Conservation (phyloP, 2,113 vertebrate genomes). For the Oreochromis spilurus region DNA sequence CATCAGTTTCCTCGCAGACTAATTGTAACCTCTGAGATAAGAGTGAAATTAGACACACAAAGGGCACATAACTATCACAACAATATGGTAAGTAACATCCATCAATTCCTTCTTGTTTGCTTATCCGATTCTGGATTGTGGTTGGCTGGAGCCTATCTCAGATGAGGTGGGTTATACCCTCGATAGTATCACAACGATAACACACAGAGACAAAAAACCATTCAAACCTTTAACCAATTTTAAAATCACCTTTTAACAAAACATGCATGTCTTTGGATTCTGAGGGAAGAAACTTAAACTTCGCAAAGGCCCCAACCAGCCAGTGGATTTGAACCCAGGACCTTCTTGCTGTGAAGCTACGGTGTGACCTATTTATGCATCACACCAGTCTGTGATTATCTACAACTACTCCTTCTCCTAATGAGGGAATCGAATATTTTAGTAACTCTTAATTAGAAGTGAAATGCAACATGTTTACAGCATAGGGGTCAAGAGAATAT, state of each 20-base stretch:
- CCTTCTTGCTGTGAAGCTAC: neutral
- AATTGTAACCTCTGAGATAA: neutral
- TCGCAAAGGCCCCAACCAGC: neutral
- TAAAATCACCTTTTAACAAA: neutral
- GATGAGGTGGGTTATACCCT: neutral
- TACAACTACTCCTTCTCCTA: neutral
- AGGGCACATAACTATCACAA: neutral
- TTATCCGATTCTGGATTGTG: neutral
- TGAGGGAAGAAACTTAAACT: neutral
- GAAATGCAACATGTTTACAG: neutral
- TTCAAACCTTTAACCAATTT: neutral
- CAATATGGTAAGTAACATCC: neutral
- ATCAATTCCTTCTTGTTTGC: neutral
- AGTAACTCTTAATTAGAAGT: slow-evolving; percentile 22
- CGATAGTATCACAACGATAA: neutral
- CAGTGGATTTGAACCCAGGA: neutral
- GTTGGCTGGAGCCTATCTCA: neutral
- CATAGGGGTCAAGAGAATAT: slow-evolving; percentile 6
- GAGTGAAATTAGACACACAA: neutral
- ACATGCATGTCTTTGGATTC: neutral
- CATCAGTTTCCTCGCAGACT: neutral
- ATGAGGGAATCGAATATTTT: slow-evolving; percentile 2
- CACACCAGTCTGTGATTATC: neutral
- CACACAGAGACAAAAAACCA: neutral
- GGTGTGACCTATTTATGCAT: neutral